These are phyloP conservation scores for Tiphia femorata DNA, from an alignment of 2,888 invertebrate genomes.

Conservation along the genomic window DNA sequence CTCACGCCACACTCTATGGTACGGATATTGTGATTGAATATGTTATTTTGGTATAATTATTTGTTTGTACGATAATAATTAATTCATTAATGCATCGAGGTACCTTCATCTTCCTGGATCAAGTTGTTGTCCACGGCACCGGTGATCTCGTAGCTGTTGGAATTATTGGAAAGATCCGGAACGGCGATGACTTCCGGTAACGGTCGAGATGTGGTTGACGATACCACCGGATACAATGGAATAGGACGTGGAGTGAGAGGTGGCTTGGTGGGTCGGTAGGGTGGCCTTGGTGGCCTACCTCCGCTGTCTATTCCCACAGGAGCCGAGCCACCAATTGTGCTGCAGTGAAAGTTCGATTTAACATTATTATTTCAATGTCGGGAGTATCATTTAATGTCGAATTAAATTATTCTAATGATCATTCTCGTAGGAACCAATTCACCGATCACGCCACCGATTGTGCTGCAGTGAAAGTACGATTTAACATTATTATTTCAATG, in stretches of 20 bases:
- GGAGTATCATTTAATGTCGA: too few species aligned
- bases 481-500: too few species aligned
- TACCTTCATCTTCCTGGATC: conserved; percentile 65
- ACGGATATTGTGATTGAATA: background rate
- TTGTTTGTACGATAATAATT: background rate
- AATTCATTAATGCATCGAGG: background rate
- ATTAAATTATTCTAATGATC: background rate
- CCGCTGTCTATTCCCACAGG: conserved; percentile 66
- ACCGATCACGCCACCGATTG: conserved; percentile 8
- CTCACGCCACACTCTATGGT: conserved; percentile 82
- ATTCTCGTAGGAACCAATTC: too few species aligned
- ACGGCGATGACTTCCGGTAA: conserved; percentile 15
- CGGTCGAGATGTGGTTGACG: conserved; percentile 40
- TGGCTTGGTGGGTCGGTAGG: conserved; percentile 52
- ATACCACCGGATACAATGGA: conserved; percentile 56
- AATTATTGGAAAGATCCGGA: conserved; percentile 32
- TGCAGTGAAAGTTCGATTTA: too few species aligned
- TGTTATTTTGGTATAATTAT: background rate
- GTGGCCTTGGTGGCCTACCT: conserved; percentile 59
- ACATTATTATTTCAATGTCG: too few species aligned
- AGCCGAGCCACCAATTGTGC: conserved; percentile 16
- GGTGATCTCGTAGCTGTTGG: conserved; percentile 44
- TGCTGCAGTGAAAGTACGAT: too few species aligned
- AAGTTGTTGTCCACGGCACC: conserved; percentile 61
- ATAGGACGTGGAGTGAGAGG: conserved; percentile 71